Conservation (phyloP, 2,888 invertebrate species). For the Rhingia rostrata region DNA sequence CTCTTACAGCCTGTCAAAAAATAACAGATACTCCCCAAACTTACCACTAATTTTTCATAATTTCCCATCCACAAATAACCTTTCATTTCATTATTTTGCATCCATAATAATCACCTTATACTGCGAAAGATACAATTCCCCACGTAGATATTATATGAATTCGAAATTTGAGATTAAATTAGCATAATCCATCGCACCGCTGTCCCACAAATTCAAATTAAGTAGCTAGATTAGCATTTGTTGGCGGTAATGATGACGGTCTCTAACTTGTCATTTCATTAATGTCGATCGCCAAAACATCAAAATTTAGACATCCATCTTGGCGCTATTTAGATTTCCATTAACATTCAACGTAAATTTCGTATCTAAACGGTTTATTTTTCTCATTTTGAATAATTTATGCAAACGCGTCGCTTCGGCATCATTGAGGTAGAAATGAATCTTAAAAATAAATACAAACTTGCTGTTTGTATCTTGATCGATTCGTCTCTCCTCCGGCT, state of each 20-base stretch:
- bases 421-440: not conserved
- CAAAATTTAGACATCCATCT: not conserved
- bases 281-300: not conserved
- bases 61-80: no score
- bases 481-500: not conserved
- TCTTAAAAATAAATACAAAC: not conserved
- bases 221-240: not conserved
- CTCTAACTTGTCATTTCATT: not conserved
- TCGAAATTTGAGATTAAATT: not conserved
- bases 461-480: not conserved
- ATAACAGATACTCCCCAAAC: no score
- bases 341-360: not conserved
- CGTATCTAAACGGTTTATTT: slow-evolving; percentile 1
- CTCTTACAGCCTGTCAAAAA: no score
- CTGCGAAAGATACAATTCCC: no score
- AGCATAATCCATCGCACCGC: not conserved
- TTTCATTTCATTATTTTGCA: no score
- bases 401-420: not conserved
- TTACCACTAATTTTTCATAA: no score
- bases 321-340: not conserved
- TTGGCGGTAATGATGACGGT: not conserved
- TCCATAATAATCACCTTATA: no score
- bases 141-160: no score
- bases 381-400: not conserved
- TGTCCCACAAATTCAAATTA: not conserved